These are phyloP conservation scores for Pygmarrhopalites habei DNA, from an alignment of 1,140 invertebrate species.

Conservation along the genomic window DNA sequence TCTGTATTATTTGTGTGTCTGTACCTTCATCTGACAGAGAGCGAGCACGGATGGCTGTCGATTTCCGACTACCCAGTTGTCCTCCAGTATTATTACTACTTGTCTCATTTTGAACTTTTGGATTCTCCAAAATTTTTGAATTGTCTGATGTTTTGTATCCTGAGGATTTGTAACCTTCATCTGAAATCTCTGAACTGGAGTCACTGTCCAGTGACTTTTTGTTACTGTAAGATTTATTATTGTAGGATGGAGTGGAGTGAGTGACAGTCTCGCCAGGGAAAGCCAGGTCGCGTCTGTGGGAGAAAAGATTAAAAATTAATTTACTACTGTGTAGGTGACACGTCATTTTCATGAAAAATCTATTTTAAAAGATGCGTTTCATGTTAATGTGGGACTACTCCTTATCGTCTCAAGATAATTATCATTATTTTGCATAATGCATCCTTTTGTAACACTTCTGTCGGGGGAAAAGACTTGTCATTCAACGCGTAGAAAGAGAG, in stretches of 20 bases:
- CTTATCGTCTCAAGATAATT: too few species aligned
- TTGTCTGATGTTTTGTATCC: slow-evolving; percentile 59
- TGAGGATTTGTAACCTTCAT: slow-evolving; percentile 76
- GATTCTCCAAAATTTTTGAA: slow-evolving; percentile 25
- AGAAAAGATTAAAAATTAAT: slow-evolving; percentile 8
- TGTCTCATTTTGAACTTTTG: background rate
- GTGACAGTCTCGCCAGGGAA: slow-evolving; percentile 38
- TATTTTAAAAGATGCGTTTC: too few species aligned
- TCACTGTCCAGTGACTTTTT: slow-evolving; percentile 53
- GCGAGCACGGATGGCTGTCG: slow-evolving; percentile 19
- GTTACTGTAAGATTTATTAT: slow-evolving; percentile 47
- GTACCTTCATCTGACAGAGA: slow-evolving; percentile 38
- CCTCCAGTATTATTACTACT: too few species aligned
- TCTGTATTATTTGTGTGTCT: too few species aligned
- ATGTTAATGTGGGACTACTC: too few species aligned
- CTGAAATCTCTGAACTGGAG: slow-evolving; percentile 76
- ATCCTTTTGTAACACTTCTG: too few species aligned
- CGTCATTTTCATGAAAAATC: too few species aligned
- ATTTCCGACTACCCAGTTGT: slow-evolving; percentile 11
- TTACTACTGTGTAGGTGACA: too few species aligned
- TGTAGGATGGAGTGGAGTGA: slow-evolving; percentile 40
- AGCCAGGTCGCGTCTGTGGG: slow-evolving; percentile 37
- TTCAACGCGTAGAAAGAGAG: too few species aligned
- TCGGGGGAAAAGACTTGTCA: too few species aligned
- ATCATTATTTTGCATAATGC: too few species aligned